Conservation (phyloP, 1,140 invertebrate genomes). For the Diorhabda elongata region DNA sequence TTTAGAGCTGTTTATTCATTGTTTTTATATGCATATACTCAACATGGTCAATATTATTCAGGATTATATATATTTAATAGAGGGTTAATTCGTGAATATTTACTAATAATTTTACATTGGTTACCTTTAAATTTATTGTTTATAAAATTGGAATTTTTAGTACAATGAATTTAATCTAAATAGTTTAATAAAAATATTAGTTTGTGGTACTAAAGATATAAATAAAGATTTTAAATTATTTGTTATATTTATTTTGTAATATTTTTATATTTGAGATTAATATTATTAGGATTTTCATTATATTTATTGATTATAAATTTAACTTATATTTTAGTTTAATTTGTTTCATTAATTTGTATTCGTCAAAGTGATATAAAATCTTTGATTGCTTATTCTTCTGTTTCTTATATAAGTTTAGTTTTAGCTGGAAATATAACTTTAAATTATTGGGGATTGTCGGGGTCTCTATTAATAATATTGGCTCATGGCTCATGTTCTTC, state of each 20-base stretch:
- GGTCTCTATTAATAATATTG: no score
- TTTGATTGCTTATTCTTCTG: no score
- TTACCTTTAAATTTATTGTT: conserved; percentile 58
- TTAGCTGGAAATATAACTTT: no score
- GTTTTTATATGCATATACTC: conserved; percentile 54
- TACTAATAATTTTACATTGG: conserved; percentile 58
- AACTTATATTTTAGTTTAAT: conserved; percentile 47
- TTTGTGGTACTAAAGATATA: conserved; percentile 36
- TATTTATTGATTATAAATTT: conserved; percentile 50
- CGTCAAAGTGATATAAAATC: no score
- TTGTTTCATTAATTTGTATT: no score
- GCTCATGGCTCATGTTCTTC: no score
- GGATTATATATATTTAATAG: conserved; percentile 46
- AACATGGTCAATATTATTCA: conserved; percentile 53
- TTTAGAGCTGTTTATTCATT: conserved; percentile 49
- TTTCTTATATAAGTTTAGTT: no score
- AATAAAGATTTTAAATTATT: conserved; percentile 49
- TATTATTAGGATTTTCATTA: conserved; percentile 46
- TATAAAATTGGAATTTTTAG: conserved; percentile 52
- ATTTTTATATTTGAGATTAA: conserved; percentile 44
- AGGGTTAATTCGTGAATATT: conserved; percentile 52
- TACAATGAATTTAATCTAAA: conserved; percentile 49
- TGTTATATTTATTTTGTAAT: conserved; percentile 59
- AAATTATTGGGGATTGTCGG: no score
- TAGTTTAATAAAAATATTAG: conserved; percentile 59